Percentiles rank a stretch among this genome's conserved stretches.
Conservation (phyloP, 2,888 invertebrate genomes). For the Acanthoscelides obtectus region DNA sequence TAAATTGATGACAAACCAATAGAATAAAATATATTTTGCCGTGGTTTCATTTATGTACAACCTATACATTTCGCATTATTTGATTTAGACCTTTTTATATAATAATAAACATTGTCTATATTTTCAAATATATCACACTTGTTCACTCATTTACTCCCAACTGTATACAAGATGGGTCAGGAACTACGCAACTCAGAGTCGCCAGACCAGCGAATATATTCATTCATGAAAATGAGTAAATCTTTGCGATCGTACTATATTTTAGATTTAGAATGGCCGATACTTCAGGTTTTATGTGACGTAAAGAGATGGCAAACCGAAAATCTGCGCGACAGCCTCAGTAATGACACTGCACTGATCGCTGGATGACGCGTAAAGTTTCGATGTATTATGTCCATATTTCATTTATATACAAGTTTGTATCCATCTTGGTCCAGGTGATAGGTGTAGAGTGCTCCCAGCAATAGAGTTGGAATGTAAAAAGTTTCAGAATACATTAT, state of each 20-base stretch:
- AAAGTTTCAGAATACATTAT: too few species aligned
- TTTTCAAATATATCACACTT: slow-evolving; percentile 34
- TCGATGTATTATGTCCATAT: too few species aligned
- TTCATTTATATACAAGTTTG: slow-evolving; percentile 22
- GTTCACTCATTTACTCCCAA: slow-evolving; percentile 35
- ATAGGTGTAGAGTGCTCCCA: background rate
- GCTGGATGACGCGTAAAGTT: too few species aligned
- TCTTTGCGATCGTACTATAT: too few species aligned
- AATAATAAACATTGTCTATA: slow-evolving; percentile 11
- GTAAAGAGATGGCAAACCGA: too few species aligned
- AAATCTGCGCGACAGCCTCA: too few species aligned
- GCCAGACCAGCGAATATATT: background rate
- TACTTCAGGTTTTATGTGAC: too few species aligned
- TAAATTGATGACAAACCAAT: slow-evolving; percentile 11
- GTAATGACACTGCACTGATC: too few species aligned
- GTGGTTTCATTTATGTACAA: slow-evolving; percentile 42
- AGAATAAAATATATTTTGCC: slow-evolving; percentile 20
- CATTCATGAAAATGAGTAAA: too few species aligned
- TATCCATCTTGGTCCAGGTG: background rate
- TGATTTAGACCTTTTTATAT: slow-evolving; percentile 45
- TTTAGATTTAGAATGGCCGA: too few species aligned
- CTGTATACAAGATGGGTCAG: slow-evolving; percentile 32
- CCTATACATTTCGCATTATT: slow-evolving; percentile 48
- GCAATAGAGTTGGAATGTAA: too few species aligned
- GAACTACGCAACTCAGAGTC: slow-evolving; percentile 27